Percentiles rank a stretch among this genome's conserved stretches.
Conservation (phyloP, 2,888 invertebrate species). For the Nemotelus nigrinus region DNA sequence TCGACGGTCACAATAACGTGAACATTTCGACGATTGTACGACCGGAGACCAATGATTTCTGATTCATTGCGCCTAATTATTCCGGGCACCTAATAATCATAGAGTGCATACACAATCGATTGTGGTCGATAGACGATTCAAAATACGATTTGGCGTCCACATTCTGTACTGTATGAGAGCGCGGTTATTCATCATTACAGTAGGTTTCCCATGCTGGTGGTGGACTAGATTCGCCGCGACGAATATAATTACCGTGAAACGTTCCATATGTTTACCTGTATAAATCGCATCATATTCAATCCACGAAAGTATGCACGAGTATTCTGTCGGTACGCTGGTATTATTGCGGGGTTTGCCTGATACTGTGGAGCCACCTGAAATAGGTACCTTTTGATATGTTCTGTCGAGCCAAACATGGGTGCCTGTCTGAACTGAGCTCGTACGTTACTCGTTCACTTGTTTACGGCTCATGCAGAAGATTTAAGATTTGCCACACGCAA, state of each 20-base stretch:
- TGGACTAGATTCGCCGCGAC: conserved; percentile 40
- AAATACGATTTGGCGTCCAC: conserved; percentile 29
- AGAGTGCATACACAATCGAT: conserved; percentile 36
- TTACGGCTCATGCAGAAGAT: conserved; percentile 38
- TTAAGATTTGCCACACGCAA: conserved; percentile 45
- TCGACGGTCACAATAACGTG: conserved; percentile 16
- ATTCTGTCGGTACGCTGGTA: not conserved
- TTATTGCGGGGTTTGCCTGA: conserved; percentile 16
- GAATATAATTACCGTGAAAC: conserved; percentile 43
- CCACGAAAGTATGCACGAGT: not conserved
- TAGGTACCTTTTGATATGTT: conserved; percentile 20
- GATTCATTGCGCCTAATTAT: conserved; percentile 44
- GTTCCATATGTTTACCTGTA: conserved; percentile 16
- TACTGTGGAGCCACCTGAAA: conserved; percentile 37
- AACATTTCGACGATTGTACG: conserved; percentile 4
- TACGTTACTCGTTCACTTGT: conserved; percentile 36
- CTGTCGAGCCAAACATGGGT: conserved; percentile 23
- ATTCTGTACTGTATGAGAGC: conserved; percentile 17
- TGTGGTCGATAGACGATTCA: conserved; percentile 34
- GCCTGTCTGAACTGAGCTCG: conserved; percentile 14
- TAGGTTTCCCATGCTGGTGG: conserved; percentile 37
- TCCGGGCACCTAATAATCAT: conserved; percentile 44
- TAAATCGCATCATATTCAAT: not conserved
- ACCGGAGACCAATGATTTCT: conserved; percentile 43
- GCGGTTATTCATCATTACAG: conserved; percentile 29